These are phyloP conservation scores for Phthorimaea operculella DNA, from an alignment of 1,140 invertebrate species.

Conservation along the genomic window DNA sequence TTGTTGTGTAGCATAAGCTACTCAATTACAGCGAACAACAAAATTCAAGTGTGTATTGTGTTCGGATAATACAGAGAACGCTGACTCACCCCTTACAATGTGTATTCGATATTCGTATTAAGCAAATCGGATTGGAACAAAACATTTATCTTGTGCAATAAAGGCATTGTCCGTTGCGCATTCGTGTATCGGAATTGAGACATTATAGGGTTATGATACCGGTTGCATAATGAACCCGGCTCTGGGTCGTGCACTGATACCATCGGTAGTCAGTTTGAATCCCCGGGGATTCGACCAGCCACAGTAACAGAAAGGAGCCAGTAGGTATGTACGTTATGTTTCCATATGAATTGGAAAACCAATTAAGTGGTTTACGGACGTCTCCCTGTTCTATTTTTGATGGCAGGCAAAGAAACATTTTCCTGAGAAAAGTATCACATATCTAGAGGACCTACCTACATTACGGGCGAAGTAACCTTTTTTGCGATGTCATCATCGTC, in stretches of 20 bases:
- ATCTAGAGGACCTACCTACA: no score
- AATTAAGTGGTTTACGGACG: no score
- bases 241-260: background rate
- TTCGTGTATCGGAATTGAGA: constrained; percentile 24
- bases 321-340: no score
- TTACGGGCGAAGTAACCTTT: no score
- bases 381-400: no score
- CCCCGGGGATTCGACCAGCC: background rate
- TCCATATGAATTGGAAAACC: no score
- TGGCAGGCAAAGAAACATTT: no score
- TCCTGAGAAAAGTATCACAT: no score
- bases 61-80: constrained; percentile 15
- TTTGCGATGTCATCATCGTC: no score
- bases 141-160: constrained; percentile 38
- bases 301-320: no score
- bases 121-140: constrained; percentile 35
- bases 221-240: constrained; percentile 5
- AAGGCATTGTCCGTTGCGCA: constrained; percentile 24
- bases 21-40: constrained; percentile 17
- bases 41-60: constrained; percentile 9
- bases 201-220: constrained; percentile 17
- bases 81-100: constrained; percentile 21
- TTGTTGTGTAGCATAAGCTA: constrained; percentile 1
- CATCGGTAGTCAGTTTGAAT: background rate
- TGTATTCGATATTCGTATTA: constrained; percentile 32